Conservation (phyloP, 2,888 invertebrate species). For the Eugnorisma glareosa region DNA sequence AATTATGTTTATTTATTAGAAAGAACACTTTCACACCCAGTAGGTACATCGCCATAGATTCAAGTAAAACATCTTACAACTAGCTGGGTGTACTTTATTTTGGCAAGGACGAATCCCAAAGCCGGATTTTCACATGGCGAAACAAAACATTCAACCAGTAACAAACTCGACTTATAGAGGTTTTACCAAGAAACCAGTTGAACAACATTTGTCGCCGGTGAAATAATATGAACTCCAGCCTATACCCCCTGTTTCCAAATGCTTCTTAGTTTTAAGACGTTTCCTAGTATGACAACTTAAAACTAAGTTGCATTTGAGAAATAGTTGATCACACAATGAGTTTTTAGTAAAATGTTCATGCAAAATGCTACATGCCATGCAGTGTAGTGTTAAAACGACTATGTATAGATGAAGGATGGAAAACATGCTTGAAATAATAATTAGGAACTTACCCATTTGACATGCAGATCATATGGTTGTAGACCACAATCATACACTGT, state of each 20-base stretch:
- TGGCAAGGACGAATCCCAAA: conserved; percentile 13
- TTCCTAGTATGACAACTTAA: background rate
- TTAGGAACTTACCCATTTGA: conserved; percentile 77
- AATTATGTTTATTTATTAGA: background rate
- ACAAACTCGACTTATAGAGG: conserved; percentile 3
- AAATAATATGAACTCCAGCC: background rate
- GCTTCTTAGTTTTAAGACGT: background rate
- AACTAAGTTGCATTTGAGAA: background rate
- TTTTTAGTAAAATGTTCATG: conserved; percentile 47
- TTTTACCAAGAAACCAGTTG: background rate
- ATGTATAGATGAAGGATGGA: conserved; percentile 37
- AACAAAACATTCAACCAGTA: background rate
- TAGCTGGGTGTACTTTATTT: background rate
- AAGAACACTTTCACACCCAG: background rate
- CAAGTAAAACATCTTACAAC: background rate
- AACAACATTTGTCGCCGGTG: background rate
- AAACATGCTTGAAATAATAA: conserved; percentile 75
- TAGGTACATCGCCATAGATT: background rate
- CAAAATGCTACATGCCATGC: conserved; percentile 56
- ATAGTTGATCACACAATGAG: conserved; percentile 30
- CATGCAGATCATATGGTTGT: conserved; percentile 72
- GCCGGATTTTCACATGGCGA: background rate
- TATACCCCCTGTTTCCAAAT: conserved; percentile 1
- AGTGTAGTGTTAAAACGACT: conserved; percentile 44
- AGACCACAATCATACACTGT: conserved; percentile 62